Percentiles rank a stretch among this genome's conserved stretches.
These are phyloP conservation scores for Seriola rivoliana DNA, from an alignment of 2,113 vertebrate species.

Conservation along the genomic window DNA sequence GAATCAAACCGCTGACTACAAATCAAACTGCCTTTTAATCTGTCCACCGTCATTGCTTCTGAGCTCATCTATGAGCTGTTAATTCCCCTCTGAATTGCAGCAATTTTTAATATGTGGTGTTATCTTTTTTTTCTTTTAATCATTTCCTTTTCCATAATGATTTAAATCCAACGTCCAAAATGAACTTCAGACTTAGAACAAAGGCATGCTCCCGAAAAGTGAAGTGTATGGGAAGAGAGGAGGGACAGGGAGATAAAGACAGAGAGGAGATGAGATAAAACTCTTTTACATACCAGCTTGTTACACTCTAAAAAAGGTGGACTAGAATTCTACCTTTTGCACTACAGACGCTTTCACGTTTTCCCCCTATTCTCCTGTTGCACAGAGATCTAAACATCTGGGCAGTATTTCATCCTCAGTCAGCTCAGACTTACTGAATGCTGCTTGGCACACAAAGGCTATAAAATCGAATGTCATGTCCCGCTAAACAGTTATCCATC, in stretches of 20 bases:
- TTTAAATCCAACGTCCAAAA: conserved; percentile 26
- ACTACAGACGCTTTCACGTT: not conserved
- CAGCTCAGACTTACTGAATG: not conserved
- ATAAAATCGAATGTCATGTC: too few species aligned
- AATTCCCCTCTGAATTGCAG: conserved; percentile 24
- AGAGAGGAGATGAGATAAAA: not conserved
- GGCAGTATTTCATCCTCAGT: conserved; percentile 17
- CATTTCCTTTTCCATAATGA: conserved; percentile 3
- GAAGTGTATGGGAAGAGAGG: not conserved
- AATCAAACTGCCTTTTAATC: conserved; percentile 40
- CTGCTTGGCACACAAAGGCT: too few species aligned
- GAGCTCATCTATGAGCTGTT: conserved; percentile 31
- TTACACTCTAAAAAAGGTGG: not conserved
- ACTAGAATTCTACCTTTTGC: not conserved
- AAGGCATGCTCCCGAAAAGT: conserved; percentile 6
- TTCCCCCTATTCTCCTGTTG: not conserved
- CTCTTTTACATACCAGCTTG: not conserved
- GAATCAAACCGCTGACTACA: not conserved
- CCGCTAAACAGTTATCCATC: too few species aligned
- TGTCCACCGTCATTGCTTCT: conserved; percentile 17
- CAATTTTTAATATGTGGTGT: conserved; percentile 4
- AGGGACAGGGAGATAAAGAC: not conserved
- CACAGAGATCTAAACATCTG: not conserved
- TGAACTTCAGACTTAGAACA: conserved; percentile 18
- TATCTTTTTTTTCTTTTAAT: conserved; percentile 31